Evolutionary conservation across 1,140 invertebrate genomes (phyloP).

Genomic region (Anoplophora glabripennis): DNA sequence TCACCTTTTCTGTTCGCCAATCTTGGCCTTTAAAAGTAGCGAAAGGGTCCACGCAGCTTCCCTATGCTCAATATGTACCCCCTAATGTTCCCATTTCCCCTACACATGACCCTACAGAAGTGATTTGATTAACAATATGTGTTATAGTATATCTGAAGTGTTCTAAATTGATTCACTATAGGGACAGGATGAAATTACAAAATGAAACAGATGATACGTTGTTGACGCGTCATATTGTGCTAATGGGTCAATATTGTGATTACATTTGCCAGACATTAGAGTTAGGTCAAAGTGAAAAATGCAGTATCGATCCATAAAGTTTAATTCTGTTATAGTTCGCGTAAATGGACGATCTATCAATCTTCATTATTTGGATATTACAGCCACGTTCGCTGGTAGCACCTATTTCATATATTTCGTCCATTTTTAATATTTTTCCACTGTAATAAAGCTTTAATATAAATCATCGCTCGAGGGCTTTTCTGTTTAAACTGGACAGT

Average conservation of each 20-base stretch:
- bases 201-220: constrained; percentile 15
- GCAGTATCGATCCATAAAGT: background rate
- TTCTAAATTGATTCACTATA: constrained; percentile 28
- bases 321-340: no score
- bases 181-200: constrained; percentile 16
- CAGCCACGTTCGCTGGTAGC: no score
- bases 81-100: constrained; percentile 33
- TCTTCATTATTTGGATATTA: no score
- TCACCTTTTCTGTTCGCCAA: no score
- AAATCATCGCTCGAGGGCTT: no score
- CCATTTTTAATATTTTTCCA: no score
- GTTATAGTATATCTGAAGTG: constrained; percentile 33
- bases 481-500: no score
- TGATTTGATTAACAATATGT: constrained; percentile 39
- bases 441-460: no score
- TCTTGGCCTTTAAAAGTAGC: background rate
- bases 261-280: constrained; percentile 16
- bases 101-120: constrained; percentile 31
- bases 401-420: no score
- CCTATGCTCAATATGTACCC: constrained; percentile 24
- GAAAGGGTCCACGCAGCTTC: constrained; percentile 17
- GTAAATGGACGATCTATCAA: no score
- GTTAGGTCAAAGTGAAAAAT: constrained; percentile 11
- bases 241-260: constrained; percentile 19
- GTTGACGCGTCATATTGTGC: constrained; percentile 11